Percentiles rank a stretch among this genome's conserved stretches.
Evolutionary conservation across 2,113 vertebrate species (phyloP).

Genomic region (Psammodynastes pulverulentus): DNA sequence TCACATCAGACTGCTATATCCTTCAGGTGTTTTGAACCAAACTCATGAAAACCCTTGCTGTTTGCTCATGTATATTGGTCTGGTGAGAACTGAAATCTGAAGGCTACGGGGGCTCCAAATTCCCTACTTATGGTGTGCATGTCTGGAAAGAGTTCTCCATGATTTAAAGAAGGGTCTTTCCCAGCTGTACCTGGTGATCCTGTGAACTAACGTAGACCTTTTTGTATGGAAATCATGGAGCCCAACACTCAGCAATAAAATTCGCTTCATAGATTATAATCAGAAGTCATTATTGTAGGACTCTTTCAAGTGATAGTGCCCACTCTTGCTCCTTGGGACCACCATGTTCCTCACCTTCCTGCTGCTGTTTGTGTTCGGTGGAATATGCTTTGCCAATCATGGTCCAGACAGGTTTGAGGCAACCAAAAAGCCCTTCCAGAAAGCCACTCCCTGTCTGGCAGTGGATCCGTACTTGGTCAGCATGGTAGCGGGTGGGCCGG

Average conservation of each 20-base stretch:
- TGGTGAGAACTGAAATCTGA: not conserved
- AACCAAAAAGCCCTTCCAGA: conserved; percentile 90
- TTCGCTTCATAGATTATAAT: not conserved
- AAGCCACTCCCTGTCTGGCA: conserved; percentile 84
- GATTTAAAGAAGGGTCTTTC: not conserved
- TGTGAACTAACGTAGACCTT: not conserved
- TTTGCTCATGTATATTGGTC: not conserved
- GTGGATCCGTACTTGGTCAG: conserved; percentile 75
- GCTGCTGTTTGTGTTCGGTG: conserved; percentile 88
- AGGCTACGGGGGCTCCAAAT: not conserved
- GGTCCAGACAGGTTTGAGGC: conserved; percentile 90
- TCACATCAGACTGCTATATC: not conserved
- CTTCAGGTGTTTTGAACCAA: not conserved
- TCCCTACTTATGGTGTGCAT: not conserved
- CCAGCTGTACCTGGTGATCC: not conserved
- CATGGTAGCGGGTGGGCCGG: conserved; percentile 58
- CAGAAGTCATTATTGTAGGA: not conserved
- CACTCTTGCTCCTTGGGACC: not conserved
- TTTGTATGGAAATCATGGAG: not conserved
- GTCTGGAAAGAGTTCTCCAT: not conserved
- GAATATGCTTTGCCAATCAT: conserved; percentile 96
- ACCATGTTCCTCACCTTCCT: conserved; percentile 76
- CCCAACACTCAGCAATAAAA: not conserved
- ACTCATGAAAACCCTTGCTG: not conserved
- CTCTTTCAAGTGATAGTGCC: not conserved